Conservation (phyloP, 2,113 vertebrate species). For the Struthio camelus region DNA sequence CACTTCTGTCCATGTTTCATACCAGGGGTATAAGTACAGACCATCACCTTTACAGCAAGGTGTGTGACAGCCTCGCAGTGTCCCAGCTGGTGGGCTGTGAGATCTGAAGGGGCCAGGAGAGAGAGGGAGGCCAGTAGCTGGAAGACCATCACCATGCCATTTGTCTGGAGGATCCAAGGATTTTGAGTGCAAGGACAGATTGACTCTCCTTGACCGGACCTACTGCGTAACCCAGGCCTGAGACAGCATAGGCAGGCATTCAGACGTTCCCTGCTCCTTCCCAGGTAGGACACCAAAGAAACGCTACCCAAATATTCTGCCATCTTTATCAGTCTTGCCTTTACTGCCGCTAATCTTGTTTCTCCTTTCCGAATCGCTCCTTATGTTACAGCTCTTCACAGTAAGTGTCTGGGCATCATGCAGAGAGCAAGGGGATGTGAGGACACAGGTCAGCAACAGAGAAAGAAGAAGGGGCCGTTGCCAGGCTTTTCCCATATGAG, state of each 20-base stretch:
- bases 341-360: slow-evolving; percentile 30
- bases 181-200: not conserved
- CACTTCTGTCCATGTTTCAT: not conserved
- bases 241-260: rapidly evolving
- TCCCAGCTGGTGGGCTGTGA: not conserved
- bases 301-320: not conserved
- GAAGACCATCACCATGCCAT: not conserved
- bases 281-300: not conserved
- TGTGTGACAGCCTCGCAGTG: not conserved
- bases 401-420: not conserved
- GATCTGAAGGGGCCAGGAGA: not conserved
- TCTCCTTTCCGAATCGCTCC: slow-evolving; percentile 50
- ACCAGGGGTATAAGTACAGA: not conserved
- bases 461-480: not conserved
- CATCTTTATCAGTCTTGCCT: slow-evolving; percentile 34
- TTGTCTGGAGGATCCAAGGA: not conserved
- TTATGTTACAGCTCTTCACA: slow-evolving; percentile 31
- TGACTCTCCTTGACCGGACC: rapidly evolving
- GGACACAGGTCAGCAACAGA: not conserved
- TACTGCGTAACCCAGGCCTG: not conserved
- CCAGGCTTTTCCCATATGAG: not conserved
- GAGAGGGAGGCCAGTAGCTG: not conserved
- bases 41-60: not conserved
- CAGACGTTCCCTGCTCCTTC: not conserved
- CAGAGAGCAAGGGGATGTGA: not conserved